These are phyloP conservation scores for Phalloptychus januarius DNA, from an alignment of 2,797 vertebrate genomes.

Conservation along the genomic window DNA sequence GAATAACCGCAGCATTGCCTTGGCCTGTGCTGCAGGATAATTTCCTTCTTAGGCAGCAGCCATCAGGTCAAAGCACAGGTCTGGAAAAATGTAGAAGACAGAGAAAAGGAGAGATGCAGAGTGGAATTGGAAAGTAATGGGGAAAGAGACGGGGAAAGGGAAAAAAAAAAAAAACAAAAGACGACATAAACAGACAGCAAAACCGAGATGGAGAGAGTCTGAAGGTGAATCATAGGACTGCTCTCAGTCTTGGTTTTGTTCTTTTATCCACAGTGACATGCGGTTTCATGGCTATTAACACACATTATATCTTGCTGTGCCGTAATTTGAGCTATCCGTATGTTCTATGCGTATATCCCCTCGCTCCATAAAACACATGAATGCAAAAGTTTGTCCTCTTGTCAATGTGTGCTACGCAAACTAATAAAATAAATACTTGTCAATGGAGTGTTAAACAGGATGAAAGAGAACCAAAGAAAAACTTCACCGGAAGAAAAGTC, in stretches of 20 bases:
- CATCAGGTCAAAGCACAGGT: conserved; percentile 51
- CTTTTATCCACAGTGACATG: conserved; percentile 74
- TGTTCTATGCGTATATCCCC: conserved; percentile 69
- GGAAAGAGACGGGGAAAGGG: conserved; percentile 31
- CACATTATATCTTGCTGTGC: conserved; percentile 68
- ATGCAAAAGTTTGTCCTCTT: conserved; percentile 65
- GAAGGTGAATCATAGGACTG: conserved; percentile 68
- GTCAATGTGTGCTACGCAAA: conserved; percentile 52
- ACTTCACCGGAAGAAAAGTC: background rate
- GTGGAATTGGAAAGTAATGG: conserved; percentile 36
- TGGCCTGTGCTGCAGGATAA: conserved; percentile 53
- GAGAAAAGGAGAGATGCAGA: conserved; percentile 38
- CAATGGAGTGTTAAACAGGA: conserved; percentile 24
- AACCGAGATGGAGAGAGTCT: conserved; percentile 53
- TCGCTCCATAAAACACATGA: conserved; percentile 71
- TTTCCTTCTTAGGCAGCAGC: conserved; percentile 60
- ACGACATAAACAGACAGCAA: conserved; percentile 63
- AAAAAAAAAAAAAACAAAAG: conserved; percentile 35
- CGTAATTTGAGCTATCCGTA: conserved; percentile 74
- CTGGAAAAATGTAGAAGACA: conserved; percentile 60
- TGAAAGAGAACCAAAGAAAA: background rate
- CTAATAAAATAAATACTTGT: conserved; percentile 50
- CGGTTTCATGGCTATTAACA: conserved; percentile 77
- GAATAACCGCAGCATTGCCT: conserved; percentile 66
- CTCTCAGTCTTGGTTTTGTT: conserved; percentile 65